A percentile compares a stretch with the other conserved stretches of the same genome.
Conservation (phyloP, 2,888 invertebrate genomes). For the Meta bourneti region DNA sequence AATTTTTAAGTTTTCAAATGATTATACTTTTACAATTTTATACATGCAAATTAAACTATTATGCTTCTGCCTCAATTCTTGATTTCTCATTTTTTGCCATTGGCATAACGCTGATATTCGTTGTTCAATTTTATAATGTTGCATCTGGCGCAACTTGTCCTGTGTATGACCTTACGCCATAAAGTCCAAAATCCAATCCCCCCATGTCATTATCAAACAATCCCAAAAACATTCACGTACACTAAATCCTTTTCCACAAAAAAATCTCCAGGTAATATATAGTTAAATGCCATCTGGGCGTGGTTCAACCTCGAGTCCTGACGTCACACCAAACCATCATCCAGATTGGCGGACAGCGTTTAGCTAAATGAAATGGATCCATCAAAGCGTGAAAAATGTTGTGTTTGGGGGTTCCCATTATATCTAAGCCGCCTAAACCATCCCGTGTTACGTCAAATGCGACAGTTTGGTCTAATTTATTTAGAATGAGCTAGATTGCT, state of each 20-base stretch:
- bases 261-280: background rate
- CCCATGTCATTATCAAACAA: too few relatives aligned
- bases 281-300: constrained; percentile 21
- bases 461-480: constrained; percentile 57
- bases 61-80: too few relatives aligned
- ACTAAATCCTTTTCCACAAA: background rate
- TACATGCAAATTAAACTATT: too few relatives aligned
- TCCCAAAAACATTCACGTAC: too few relatives aligned
- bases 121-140: too few relatives aligned
- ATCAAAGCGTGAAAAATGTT: constrained; percentile 56
- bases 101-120: too few relatives aligned
- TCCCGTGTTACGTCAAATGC: constrained; percentile 37
- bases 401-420: constrained; percentile 40
- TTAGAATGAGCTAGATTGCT: constrained; percentile 14
- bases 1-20: too few relatives aligned
- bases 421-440: background rate
- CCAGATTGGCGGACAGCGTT: constrained; percentile 44
- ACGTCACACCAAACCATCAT: constrained; percentile 62
- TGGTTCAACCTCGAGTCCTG: constrained; percentile 20
- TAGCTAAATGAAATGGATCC: constrained; percentile 65
- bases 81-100: too few relatives aligned
- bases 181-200: too few relatives aligned
- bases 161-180: too few relatives aligned
- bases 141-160: too few relatives aligned
- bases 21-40: too few relatives aligned